Evolutionary conservation across 2,888 invertebrate genomes (phyloP), one percentile per base, ranked within the genome.

Genomic region (Cyclophora punctaria): DNA sequence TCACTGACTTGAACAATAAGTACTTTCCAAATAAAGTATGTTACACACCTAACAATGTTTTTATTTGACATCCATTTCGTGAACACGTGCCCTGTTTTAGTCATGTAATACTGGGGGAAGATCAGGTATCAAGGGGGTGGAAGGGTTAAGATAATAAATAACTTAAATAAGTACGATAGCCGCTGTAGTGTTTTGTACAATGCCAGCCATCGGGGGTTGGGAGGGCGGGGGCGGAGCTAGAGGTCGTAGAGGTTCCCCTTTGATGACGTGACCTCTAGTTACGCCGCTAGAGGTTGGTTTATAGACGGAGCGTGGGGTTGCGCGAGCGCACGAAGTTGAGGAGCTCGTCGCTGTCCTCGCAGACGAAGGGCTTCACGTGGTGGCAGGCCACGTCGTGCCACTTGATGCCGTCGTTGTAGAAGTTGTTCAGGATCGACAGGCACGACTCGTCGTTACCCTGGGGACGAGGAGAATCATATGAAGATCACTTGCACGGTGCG

Each of bases 371-470:
- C 83, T 95, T 95, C 62, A 94, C 90, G 80, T 95, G 95, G 78
- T 95, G 95, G 75, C 95, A 95, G 62, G 95, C 95, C 41, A 95
- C 95, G 75, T 95, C 95, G 88, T 95, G 95, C 95, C 95, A 95
- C 80, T 94, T 94, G 72, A 95, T 89, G 57, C 95, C 95, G 73
- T 95, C 95, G 74, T 94, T 95, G 90, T 96, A 96, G 91, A 96
- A 96, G 83, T 96, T 96, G 89, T 96, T 96, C 73, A 96, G 86
- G 65, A 96, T 95, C 50, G 96, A 94, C 69, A 96, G 78, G 75
- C 96, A 96, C 44, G 96, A 96, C 86, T 96, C 96, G 76, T 96
- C 96, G 74, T 96, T 96, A 62, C 96, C 96, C 94, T 94, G 81
- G 20, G 20, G 20, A 20, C 20, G 20, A 20, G 20, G 20, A 20